Base-by-base conservation (phyloP, 2,888 invertebrate species). In the Eremobia ochroleuca region DNA sequence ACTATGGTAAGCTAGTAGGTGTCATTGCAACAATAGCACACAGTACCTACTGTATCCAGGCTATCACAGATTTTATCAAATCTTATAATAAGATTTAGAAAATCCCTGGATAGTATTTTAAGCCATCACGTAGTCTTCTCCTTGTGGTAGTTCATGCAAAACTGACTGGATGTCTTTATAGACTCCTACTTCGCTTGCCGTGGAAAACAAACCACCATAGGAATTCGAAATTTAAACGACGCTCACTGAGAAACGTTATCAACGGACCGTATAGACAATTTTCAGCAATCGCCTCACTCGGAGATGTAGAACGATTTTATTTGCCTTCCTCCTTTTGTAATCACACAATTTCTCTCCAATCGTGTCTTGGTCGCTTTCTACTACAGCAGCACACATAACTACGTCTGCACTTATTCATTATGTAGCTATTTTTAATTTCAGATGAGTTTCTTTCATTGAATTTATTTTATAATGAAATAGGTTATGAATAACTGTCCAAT, bases 341-440 rank as follows among this genome's bases (percentile, higher is more conserved):
- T 82, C 84, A 74, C 66, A 82, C 61, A 87, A 85, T 89, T 89
- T 89, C 87, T 86, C 85, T 75, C 59, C 85, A 70, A 77, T 83
- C 70, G 67, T 40, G 59, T 66, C 55, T 70, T 65, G 66, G 67
- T 68, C 70, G 89, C 88, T 89, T 88, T 87, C 88, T 82, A 81
- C 70, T 28, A 34, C 61, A 49, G 72, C 68, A 68, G 61, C 85
- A 78, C 74, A 81, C 81, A 71, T 52, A 49, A 68, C 71, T 77
- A 68, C 68, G 69, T 76, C 68, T 62, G 64, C 65, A 73, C 58
- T 59, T 76, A 70, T 59, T 76, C 77, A 82, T 76, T 79, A 82
- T 67, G 73, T 77, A 59, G 65, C 70, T 79, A 83, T 81, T 81
- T 74, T 72, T 79, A 67, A 80, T 82, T 77, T 28, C 73, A 64